Base-by-base conservation (phyloP, 2,113 vertebrate species). In the Prolemur simus region DNA sequence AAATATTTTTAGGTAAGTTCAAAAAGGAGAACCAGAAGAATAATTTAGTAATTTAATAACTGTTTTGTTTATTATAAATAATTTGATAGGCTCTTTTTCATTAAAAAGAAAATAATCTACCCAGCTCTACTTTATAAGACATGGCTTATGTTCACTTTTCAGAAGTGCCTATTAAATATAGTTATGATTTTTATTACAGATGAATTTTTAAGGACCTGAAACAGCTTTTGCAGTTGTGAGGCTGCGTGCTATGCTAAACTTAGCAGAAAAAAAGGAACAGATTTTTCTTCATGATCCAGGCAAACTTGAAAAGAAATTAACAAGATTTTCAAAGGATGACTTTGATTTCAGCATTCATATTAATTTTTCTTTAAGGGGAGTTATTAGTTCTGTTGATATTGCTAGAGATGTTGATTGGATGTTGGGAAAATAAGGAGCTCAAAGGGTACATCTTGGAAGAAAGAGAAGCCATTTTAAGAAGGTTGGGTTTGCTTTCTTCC, bases 391-490 rank as follows among this genome's bases (percentile, higher is more conserved):
- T 27, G n/a, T 76, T 93, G 66, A 34, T 93, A 32, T 91, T 85
- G 76, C 25, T 76, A 54, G 6, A 27, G 92, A 13, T 42, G 73
- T 94, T 95, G 73, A 78, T 94, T 37, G 13, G 25, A 1, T 60
- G 3, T 84, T 56, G 17, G 82, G 47, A 71, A 63, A 45, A 6
- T 71, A 39, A 39, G 83, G 54, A 96, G 64, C 27, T 27, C 9
- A 64, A 88, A 84, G 89, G 95, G 77, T 91, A 3, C 95, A 25
- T 91, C n/a, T 95, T 96, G 54, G 9, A 8, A 87, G 95, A 81
- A 34, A 20, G 3, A 97, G 56, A 42, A 97, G 77, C 82, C 91
- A 96, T 96, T 95, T 97, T 96, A 97, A 90, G 81, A 95, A 96
- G 83, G 80, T 90, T 94, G 66, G 34, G 66, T 60, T 78, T 93